A percentile compares a stretch with the other conserved stretches of the same genome.
Evolutionary conservation across 2,113 vertebrate species (phyloP).

Genomic region (Onychostoma macrolepis): DNA sequence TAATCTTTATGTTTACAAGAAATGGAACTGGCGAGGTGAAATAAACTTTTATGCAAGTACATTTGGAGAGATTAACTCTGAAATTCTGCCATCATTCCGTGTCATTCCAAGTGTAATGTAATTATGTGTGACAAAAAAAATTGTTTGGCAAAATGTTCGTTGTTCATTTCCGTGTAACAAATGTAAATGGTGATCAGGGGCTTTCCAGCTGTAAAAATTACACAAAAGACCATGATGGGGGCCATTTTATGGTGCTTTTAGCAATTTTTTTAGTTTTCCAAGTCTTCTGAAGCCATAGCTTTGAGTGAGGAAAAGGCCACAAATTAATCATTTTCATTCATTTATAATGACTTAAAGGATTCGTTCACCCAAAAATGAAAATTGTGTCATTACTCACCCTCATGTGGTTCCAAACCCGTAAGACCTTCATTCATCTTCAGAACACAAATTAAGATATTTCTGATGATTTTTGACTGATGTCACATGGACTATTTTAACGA

Average conservation of each 20-base stretch:
- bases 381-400: no score
- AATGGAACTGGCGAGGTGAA: not conserved
- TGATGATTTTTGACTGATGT: no score
- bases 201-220: not conserved
- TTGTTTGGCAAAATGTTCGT: not conserved
- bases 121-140: not conserved
- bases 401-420: no score
- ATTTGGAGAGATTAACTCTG: not conserved
- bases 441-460: no score
- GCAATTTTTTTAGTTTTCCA: not conserved
- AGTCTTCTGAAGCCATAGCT: not conserved
- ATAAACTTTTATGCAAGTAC: not conserved
- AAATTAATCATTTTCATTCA: not conserved
- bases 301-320: not conserved
- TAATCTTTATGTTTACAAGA: conserved; percentile 11
- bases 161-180: not conserved
- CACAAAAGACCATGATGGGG: not conserved
- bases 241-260: not conserved
- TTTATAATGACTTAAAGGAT: not conserved
- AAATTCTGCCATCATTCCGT: not conserved
- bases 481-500: no score
- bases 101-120: not conserved
- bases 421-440: no score
- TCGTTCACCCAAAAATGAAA: no score
- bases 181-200: not conserved